Conservation (phyloP, 2,888 invertebrate species). For the Deilephila elpenor region DNA sequence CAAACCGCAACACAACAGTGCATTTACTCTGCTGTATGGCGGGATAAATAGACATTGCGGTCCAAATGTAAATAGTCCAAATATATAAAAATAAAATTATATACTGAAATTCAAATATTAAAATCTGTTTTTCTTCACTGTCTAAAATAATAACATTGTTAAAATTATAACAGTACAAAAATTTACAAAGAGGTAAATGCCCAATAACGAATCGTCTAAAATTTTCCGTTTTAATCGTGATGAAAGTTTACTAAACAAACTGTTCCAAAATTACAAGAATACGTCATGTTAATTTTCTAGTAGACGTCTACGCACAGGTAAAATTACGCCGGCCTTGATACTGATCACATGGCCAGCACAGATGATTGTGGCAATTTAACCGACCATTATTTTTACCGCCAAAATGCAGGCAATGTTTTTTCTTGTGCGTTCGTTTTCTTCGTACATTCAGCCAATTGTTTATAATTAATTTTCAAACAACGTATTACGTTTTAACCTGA, state of each 20-base stretch:
- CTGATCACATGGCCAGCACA: conserved; percentile 8
- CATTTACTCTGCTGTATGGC: too few species aligned
- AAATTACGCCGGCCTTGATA: neutral
- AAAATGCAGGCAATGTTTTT: neutral
- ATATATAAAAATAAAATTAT: too few species aligned
- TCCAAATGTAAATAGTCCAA: too few species aligned
- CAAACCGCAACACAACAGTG: too few species aligned
- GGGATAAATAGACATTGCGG: too few species aligned
- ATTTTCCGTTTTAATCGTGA: too few species aligned
- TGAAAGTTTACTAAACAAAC: neutral
- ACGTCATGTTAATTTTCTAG: neutral
- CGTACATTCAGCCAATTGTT: neutral
- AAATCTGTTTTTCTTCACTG: too few species aligned
- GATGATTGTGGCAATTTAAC: neutral
- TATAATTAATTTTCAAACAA: neutral
- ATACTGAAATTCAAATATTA: too few species aligned
- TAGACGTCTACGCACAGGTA: neutral
- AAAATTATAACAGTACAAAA: too few species aligned
- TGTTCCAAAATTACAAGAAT: neutral
- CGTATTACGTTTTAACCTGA: neutral
- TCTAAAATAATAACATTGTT: too few species aligned
- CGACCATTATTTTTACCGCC: conserved; percentile 14
- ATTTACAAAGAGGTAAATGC: too few species aligned
- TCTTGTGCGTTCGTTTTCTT: neutral
- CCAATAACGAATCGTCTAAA: too few species aligned